These are phyloP conservation scores for Arizona elegans DNA, from an alignment of 2,113 vertebrate genomes.

Conservation along the genomic window DNA sequence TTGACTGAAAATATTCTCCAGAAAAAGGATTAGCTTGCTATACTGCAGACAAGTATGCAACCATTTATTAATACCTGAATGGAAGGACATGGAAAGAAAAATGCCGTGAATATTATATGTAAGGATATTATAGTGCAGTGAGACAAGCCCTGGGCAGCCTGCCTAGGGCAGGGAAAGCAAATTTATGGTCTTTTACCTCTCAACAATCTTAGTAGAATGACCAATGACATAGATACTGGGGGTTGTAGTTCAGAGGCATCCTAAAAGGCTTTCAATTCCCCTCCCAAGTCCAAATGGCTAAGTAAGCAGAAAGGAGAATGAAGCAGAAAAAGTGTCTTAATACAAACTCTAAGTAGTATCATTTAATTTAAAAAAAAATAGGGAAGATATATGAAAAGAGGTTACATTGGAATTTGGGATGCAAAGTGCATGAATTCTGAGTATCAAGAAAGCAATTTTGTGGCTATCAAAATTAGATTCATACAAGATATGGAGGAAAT, in stretches of 20 bases:
- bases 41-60: background rate
- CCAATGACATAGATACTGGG: background rate
- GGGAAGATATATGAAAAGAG: background rate
- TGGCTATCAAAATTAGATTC: background rate
- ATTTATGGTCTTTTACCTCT: background rate
- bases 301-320: background rate
- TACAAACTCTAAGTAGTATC: background rate
- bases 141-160: background rate
- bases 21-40: background rate
- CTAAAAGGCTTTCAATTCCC: background rate
- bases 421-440: background rate
- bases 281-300: background rate
- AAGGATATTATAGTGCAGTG: background rate
- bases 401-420: background rate
- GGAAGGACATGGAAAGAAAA: background rate
- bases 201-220: background rate
- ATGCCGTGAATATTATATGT: background rate
- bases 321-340: background rate
- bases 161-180: background rate
- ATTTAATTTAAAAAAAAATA: background rate
- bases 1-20: background rate
- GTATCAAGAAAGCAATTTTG: background rate
- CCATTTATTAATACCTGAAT: background rate
- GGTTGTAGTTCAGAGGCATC: background rate
- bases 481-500: background rate